These are phyloP conservation scores for Spisula subtruncata DNA, from an alignment of 2,888 invertebrate genomes.

Conservation along the genomic window DNA sequence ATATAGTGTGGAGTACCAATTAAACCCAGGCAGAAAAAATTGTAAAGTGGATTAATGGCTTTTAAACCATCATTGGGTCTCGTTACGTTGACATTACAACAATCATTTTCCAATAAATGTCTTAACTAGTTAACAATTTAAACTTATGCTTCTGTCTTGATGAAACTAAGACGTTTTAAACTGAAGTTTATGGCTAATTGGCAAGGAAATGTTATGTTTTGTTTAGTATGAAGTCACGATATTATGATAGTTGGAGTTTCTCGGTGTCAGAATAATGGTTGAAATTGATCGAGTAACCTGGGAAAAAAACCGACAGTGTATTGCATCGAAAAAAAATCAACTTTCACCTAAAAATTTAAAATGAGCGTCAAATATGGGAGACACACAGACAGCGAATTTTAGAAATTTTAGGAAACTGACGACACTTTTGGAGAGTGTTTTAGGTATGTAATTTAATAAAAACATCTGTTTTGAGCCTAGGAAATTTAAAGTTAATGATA, in stretches of 20 bases:
- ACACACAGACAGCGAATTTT: not conserved
- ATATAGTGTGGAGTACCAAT: conserved; percentile 45
- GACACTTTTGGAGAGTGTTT: not conserved
- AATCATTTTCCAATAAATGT: conserved; percentile 48
- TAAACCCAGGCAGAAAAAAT: conserved; percentile 39
- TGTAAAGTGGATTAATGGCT: conserved; percentile 45
- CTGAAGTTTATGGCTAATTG: conserved; percentile 47
- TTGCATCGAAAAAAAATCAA: not conserved
- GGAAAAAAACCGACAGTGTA: not conserved
- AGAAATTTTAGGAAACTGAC: not conserved
- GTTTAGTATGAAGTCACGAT: conserved; percentile 48
- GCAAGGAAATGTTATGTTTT: conserved; percentile 47
- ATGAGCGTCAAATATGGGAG: conserved; percentile 16
- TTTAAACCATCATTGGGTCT: conserved; percentile 37
- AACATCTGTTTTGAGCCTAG: not conserved
- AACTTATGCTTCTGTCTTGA: conserved; percentile 43
- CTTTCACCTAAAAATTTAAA: not conserved
- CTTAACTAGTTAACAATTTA: conserved; percentile 53
- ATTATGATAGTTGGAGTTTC: not conserved
- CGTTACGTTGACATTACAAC: conserved; percentile 46
- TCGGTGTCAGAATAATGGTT: conserved; percentile 35
- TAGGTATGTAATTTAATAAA: not conserved
- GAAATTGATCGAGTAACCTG: conserved; percentile 19
- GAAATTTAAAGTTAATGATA: not conserved
- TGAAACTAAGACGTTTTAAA: conserved; percentile 43